phyloP scores from a whole-genome alignment of 2,797 vertebrate species.

The Vespertilio murinus region DNA sequence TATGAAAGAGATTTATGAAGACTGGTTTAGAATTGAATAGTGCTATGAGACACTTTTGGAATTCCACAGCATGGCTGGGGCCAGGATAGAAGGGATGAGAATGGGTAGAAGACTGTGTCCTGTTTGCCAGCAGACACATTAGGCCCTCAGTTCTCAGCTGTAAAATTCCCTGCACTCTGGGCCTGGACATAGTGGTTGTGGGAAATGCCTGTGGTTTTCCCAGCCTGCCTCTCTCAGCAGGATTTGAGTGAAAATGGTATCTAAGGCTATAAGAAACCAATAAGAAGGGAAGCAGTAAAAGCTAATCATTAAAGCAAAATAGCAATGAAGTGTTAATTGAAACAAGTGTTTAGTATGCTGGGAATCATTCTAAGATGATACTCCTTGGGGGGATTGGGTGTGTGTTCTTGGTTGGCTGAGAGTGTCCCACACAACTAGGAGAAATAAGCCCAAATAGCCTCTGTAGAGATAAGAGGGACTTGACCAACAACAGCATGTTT shows the following conservation, averaged over 20 bases:
- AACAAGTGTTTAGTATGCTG: constrained; percentile 54
- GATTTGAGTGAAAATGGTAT: constrained; percentile 43
- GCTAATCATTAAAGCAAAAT: constrained; percentile 53
- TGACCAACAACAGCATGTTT: background rate
- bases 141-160: constrained; percentile 52
- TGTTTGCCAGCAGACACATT: constrained; percentile 73
- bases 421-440: background rate
- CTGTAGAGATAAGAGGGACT: background rate
- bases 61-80: constrained; percentile 51
- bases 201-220: constrained; percentile 70
- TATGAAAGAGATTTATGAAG: constrained; percentile 73
- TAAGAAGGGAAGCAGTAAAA: constrained; percentile 65
- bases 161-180: constrained; percentile 47
- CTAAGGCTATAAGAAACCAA: constrained; percentile 68
- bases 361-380: constrained; percentile 46
- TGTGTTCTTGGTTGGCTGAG: background rate
- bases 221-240: constrained; percentile 55
- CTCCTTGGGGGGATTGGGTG: constrained; percentile 33
- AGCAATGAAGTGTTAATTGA: constrained; percentile 79
- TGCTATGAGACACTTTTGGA: constrained; percentile 73
- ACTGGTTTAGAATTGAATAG: constrained; percentile 58
- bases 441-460: background rate
- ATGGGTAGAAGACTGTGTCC: constrained; percentile 40
- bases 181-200: constrained; percentile 3
- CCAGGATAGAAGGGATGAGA: constrained; percentile 68